phyloP scores from a whole-genome alignment of 2,113 vertebrate genomes.

The Pteropus alecto region DNA sequence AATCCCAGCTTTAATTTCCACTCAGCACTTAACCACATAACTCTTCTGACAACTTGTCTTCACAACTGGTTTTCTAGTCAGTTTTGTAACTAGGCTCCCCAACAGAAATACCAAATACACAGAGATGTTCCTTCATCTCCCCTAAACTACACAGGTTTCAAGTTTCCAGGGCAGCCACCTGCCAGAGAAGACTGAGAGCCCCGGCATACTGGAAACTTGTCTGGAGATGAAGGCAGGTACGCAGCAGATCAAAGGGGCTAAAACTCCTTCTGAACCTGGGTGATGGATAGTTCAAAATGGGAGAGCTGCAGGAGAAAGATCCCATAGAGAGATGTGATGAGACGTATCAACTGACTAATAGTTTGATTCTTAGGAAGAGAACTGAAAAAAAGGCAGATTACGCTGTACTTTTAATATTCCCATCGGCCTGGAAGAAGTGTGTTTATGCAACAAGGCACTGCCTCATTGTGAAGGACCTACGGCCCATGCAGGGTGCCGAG shows the following conservation, averaged over 20 bases:
- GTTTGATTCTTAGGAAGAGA: background rate
- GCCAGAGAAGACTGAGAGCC: background rate
- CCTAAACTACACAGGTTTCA: too few species aligned
- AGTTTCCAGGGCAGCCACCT: background rate
- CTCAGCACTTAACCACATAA: background rate
- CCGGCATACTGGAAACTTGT: background rate
- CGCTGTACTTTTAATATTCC: too few species aligned
- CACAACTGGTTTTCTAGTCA: background rate
- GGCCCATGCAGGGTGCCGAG: accelerated
- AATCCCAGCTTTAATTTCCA: background rate
- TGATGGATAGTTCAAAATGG: background rate
- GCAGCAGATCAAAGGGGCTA: background rate
- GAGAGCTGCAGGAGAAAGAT: too few species aligned
- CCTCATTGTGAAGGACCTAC: accelerated
- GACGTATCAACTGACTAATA: accelerated
- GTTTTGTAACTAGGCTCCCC: background rate
- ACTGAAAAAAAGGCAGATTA: background rate
- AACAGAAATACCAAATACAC: background rate
- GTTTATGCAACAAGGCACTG: accelerated
- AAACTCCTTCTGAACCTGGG: background rate
- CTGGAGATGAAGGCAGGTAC: background rate
- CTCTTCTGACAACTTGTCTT: background rate
- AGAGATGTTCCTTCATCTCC: background rate
- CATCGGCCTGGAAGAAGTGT: accelerated
- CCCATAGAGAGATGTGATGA: background rate